Evolutionary conservation across 1,140 invertebrate species (phyloP), one percentile per base, ranked within the genome.

Genomic region (Zelostemma sp.): DNA sequence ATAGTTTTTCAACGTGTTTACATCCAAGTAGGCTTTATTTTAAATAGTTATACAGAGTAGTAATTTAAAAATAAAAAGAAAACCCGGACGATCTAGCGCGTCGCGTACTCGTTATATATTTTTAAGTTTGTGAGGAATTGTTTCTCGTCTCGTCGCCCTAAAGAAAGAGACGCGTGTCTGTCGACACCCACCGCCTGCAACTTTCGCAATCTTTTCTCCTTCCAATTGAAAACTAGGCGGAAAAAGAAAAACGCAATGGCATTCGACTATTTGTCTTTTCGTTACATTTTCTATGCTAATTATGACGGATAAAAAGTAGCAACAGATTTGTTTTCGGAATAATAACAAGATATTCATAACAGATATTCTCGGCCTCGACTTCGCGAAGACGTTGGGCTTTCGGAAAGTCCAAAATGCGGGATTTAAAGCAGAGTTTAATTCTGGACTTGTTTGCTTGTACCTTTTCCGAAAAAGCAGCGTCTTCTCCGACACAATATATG

Each of bases 1-100:
- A 78, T 78, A 82, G 68, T 61, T 74, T 65, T 77, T 76, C 75
- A 79, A 81, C 76, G 79, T 77, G 65, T 76, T 82, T 82, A 83
- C 75, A 82, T 82, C 75, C 77, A 78, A 82, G 79, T 80, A 82
- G 75, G 79, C 60, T 81, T 83, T 80, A 76, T 73, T 78, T 78
- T 75, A 79, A 72, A 77, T 73, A 81, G 73, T 82, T 82, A 84
- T 73, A 82, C 74, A n/a, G n/a, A 78, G 75, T 80, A 81, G 75
- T 80, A 74, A 81, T 77, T 81, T 80, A 70, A 70, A 59, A 51
- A 62, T n/a, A n/a, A n/a, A n/a, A n/a, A n/a, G n/a, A 66, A 72
- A 72, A 41, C 14, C 41, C 65, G 68, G 68, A 71, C 68, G 68
- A 70, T 65, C 68, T 65, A 58, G 54, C 62, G 68, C 68, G 68